Evolutionary conservation across 2,888 invertebrate genomes (phyloP).

Genomic region (Drosophila melanocephala): DNA sequence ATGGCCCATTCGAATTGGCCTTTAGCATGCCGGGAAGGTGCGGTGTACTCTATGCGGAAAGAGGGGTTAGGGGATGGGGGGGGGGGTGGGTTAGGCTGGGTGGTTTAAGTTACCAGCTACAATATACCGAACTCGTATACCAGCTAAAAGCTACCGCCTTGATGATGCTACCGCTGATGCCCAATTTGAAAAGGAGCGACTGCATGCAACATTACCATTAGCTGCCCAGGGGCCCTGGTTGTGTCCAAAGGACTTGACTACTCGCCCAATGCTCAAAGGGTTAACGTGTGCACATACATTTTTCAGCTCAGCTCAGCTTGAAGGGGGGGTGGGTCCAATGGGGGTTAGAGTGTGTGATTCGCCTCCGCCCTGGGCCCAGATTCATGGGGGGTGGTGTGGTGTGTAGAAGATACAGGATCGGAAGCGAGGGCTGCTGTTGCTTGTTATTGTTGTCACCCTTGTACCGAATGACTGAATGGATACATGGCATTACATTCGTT

Average conservation of each 20-base stretch:
- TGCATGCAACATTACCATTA: slow-evolving; percentile 60
- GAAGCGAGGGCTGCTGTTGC: slow-evolving; percentile 10
- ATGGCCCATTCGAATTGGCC: slow-evolving; percentile 71
- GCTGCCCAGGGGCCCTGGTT: slow-evolving; percentile 59
- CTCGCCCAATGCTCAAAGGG: slow-evolving; percentile 66
- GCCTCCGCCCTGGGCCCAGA: slow-evolving; percentile 26
- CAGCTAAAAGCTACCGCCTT: slow-evolving; percentile 27
- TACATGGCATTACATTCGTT: slow-evolving; percentile 42
- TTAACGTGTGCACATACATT: slow-evolving; percentile 75
- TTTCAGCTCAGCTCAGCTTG: slow-evolving; percentile 45
- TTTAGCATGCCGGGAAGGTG: slow-evolving; percentile 24
- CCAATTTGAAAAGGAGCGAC: slow-evolving; percentile 67
- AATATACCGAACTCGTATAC: slow-evolving; percentile 12
- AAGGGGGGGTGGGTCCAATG: not conserved
- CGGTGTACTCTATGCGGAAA: not conserved
- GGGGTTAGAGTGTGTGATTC: slow-evolving; percentile 23
- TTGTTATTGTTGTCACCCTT: slow-evolving; percentile 74
- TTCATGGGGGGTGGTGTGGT: slow-evolving; percentile 10
- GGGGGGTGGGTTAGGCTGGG: not conserved
- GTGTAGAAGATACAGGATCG: not conserved
- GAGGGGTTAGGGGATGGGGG: not conserved
- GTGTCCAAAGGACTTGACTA: slow-evolving; percentile 30
- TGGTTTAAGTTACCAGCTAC: slow-evolving; percentile 17
- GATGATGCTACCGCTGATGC: slow-evolving; percentile 66
- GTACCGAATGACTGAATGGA: slow-evolving; percentile 31